A percentile compares a stretch with the other conserved stretches of the same genome.
Evolutionary conservation across 23 tunicate genomes (phyloP).

Genomic region (Aplidium turbinatum): DNA sequence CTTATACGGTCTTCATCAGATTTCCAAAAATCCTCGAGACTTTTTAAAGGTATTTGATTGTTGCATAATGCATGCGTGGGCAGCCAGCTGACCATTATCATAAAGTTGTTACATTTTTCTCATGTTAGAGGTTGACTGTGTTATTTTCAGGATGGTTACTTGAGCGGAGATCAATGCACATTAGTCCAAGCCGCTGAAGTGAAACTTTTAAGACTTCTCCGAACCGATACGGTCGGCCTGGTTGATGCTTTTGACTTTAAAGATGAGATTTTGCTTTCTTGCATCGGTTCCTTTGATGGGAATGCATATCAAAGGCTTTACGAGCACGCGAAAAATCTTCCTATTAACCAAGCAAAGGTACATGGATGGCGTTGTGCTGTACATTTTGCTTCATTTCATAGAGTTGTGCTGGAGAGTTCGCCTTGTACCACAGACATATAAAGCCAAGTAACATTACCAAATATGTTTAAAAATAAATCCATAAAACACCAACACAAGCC

Average conservation of each 20-base stretch:
- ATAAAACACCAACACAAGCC: no score
- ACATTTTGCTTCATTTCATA: no score
- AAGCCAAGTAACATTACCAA: no score
- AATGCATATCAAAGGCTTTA: slow-evolving; percentile 77
- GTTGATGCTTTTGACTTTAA: slow-evolving; percentile 87
- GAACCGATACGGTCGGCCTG: slow-evolving; percentile 59
- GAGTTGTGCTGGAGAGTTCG: no score
- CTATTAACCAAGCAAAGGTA: slow-evolving; percentile 56
- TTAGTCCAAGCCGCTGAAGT: slow-evolving; percentile 47
- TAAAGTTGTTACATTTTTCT: background rate
- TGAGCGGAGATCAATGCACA: slow-evolving; percentile 33
- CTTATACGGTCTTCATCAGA: slow-evolving; percentile 51
- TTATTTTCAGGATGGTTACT: slow-evolving; percentile 17
- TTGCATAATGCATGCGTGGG: background rate
- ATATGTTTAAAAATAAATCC: no score
- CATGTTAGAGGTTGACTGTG: background rate
- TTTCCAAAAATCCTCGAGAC: slow-evolving; percentile 45
- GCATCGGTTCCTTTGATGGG: slow-evolving; percentile 90
- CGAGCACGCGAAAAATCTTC: slow-evolving; percentile 65
- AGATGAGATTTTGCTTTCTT: slow-evolving; percentile 53
- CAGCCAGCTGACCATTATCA: background rate
- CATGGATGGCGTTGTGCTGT: no score
- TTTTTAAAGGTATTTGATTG: slow-evolving; percentile 59
- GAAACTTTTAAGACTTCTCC: slow-evolving; percentile 21
- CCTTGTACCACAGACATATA: no score